Base-by-base conservation (phyloP, 1,140 invertebrate species). In the Trissolcus basalis region DNA sequence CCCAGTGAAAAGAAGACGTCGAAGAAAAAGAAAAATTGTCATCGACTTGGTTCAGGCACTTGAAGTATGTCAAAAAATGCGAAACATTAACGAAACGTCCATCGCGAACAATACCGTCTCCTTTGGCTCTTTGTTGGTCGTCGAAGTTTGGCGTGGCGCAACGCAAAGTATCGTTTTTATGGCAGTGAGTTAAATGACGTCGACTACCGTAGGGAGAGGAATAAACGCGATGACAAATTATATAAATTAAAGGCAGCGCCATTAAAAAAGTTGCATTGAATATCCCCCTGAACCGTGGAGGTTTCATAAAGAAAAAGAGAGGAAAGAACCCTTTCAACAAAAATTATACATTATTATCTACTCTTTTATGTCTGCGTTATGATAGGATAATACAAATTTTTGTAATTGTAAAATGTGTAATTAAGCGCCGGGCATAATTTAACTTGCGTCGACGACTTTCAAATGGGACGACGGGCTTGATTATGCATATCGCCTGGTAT, bases 161-260 rank as follows among this genome's bases (percentile, higher is more conserved):
- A 78, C 58, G 60, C 69, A 67, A 78, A 78, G 55, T 73, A 73
- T 78, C 77, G 71, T 75, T 78, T 39, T 77, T 75, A 70, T 70
- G 77, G 77, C 67, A 67, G 59, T 48, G 49, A 60, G 65, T 70
- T 78, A 74, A 73, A 74, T 68, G 71, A 78, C 53, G 71, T 47
- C 71, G 77, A 74, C 77, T 74, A 67, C 60, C 65, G 70, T 69
- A 70, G 65, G 56, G 56, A 55, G 70, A 74, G 55, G 67, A 74
- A 78, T 78, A 73, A 73, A 73, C 55, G 69, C 39, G 64, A 73
- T 78, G 76, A 74, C 70, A 78, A 78, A 78, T 78, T 78, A 74
- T 70, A 74, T 16, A 69, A 78, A 74, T 78, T 78, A 78, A 59
- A 56, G 15, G 64, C 45, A 12, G 49, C 53, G 55, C 51, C 65